These are phyloP conservation scores for Anagrus nilaparvatae DNA, from an alignment of 1,140 invertebrate species.

Conservation along the genomic window DNA sequence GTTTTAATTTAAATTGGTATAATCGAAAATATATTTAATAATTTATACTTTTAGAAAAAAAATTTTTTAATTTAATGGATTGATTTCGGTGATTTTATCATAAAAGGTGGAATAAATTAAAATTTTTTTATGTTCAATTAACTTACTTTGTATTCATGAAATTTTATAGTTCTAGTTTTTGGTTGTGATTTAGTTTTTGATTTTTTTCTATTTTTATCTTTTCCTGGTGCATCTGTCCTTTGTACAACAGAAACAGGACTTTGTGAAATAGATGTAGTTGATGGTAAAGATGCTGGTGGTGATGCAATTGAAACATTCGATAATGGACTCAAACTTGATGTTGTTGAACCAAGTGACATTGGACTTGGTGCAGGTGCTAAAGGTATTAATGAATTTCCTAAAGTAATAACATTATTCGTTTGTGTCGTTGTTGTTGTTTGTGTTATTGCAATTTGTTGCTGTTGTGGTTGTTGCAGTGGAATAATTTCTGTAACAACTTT, in stretches of 20 bases:
- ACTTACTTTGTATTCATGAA: slow-evolving; percentile 88
- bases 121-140: no score
- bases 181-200: slow-evolving; percentile 79
- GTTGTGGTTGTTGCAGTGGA: slow-evolving; percentile 31
- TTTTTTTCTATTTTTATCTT: slow-evolving; percentile 81
- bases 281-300: slow-evolving; percentile 43
- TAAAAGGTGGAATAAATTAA: no score
- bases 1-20: no score
- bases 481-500: no score
- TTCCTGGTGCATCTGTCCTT: slow-evolving; percentile 58
- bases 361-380: slow-evolving; percentile 49
- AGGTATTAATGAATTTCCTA: no score
- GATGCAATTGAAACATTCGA: slow-evolving; percentile 52
- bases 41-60: no score
- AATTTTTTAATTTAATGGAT: no score
- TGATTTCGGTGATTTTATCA: no score
- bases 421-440: no score
- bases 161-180: slow-evolving; percentile 89
- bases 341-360: slow-evolving; percentile 50
- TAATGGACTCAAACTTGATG: slow-evolving; percentile 60
- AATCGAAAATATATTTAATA: no score
- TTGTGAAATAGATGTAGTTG: slow-evolving; percentile 46
- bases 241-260: slow-evolving; percentile 37
- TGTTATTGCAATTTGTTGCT: no score
- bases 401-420: no score